phyloP scores from a whole-genome alignment of 2,113 vertebrate species.

The Orycteropus afer region DNA sequence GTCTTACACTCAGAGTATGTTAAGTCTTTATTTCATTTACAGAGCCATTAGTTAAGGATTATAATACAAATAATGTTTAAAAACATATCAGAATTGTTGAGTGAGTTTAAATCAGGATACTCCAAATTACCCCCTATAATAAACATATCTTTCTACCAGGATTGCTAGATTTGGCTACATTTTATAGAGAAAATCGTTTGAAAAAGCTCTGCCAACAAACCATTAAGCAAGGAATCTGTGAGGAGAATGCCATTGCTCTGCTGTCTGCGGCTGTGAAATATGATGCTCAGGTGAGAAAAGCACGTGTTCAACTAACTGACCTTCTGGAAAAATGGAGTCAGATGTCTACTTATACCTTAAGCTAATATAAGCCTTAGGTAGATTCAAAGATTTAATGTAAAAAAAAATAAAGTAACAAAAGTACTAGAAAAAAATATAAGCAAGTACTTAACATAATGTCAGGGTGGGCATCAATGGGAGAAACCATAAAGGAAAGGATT shows the following conservation, averaged over 20 bases:
- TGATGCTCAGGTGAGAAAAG: slow-evolving; percentile 93
- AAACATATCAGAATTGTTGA: background rate
- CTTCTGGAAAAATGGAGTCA: background rate
- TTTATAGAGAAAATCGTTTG: slow-evolving; percentile 94
- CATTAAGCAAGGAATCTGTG: slow-evolving; percentile 98
- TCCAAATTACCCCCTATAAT: background rate
- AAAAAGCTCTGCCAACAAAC: slow-evolving; percentile 98
- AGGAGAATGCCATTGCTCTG: slow-evolving; percentile 97
- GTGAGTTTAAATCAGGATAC: background rate
- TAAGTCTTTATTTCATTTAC: accelerated
- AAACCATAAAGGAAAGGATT: background rate
- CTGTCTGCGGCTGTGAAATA: slow-evolving; percentile 97
- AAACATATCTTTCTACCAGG: slow-evolving; percentile 83
- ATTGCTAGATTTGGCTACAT: slow-evolving; percentile 95
- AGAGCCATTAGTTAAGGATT: background rate
- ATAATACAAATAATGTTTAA: background rate
- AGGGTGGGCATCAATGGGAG: background rate
- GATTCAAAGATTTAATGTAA: background rate
- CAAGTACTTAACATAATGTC: background rate
- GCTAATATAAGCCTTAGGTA: background rate
- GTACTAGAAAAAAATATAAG: background rate
- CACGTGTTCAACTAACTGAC: accelerated
- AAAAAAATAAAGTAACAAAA: background rate
- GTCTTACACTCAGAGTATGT: background rate
- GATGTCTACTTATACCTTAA: background rate